These are phyloP conservation scores for Coregonus suidteri DNA, from an alignment of 2,797 vertebrate species.

Conservation along the genomic window DNA sequence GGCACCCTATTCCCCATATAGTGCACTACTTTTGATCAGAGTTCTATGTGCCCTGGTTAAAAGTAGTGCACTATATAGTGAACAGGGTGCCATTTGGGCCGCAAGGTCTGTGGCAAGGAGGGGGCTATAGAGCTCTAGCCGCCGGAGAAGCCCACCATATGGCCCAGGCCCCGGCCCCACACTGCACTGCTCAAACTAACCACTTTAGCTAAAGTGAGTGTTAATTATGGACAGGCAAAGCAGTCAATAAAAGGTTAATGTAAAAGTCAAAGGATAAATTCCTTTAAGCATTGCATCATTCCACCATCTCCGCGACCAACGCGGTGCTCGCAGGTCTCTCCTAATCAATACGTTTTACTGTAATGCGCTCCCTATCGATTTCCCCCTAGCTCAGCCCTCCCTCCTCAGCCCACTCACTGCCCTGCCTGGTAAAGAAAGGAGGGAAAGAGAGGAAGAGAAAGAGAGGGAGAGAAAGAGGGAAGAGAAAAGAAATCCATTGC, in stretches of 20 bases:
- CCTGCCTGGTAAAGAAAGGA: constrained; percentile 12
- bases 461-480: constrained; percentile 17
- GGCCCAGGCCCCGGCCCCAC: not conserved
- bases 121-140: constrained; percentile 15
- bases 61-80: constrained; percentile 3
- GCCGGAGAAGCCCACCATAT: not conserved
- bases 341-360: constrained; percentile 99
- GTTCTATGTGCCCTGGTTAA: not conserved
- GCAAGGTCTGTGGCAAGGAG: constrained; percentile 50
- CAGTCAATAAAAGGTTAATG: constrained; percentile 99
- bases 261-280: constrained; percentile 98
- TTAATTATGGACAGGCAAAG: constrained; percentile 99
- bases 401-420: constrained; percentile 4
- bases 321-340: constrained; percentile 82
- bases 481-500: constrained; percentile 25
- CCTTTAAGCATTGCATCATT: constrained; percentile 97
- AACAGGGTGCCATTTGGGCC: constrained; percentile 52
- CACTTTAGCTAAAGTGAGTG: constrained; percentile 98
- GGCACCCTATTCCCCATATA: not conserved
- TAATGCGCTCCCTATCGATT: constrained; percentile 91
- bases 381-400: constrained; percentile 33
- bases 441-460: constrained; percentile 34
- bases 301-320: constrained; percentile 89
- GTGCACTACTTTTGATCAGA: not conserved
- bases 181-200: constrained; percentile 86